phyloP scores from a whole-genome alignment of 2,113 vertebrate genomes.

The Paralichthys olivaceus region DNA sequence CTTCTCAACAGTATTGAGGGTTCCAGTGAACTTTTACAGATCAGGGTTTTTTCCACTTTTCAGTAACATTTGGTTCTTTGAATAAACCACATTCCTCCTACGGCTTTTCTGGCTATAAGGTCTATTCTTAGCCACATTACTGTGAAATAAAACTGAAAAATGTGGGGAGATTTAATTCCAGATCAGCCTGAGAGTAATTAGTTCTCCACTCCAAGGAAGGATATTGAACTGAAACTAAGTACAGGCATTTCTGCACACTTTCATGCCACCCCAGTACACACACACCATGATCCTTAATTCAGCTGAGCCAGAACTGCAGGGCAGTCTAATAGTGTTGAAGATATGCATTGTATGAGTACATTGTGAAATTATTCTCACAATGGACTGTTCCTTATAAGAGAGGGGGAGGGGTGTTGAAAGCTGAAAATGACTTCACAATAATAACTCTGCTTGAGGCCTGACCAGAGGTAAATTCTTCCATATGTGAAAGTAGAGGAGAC shows the following conservation, averaged over 20 bases:
- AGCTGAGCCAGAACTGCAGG: not conserved
- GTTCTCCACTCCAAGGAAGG: constrained; percentile 32
- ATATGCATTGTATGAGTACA: not conserved
- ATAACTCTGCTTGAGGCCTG: constrained; percentile 39
- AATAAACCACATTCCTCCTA: constrained; percentile 60
- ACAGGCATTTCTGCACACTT: not conserved
- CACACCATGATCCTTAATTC: not conserved
- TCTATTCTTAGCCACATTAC: constrained; percentile 60
- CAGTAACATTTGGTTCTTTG: constrained; percentile 26
- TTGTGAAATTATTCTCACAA: not conserved
- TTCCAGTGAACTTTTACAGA: constrained; percentile 28
- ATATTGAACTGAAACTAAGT: not conserved
- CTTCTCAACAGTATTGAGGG: not conserved
- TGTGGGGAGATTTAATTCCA: constrained; percentile 56
- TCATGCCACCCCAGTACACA: not conserved
- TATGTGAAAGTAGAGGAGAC: constrained; percentile 46
- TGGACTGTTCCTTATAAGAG: not conserved
- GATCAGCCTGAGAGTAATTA: constrained; percentile 42
- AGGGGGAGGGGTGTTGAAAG: not conserved
- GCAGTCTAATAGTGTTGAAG: not conserved
- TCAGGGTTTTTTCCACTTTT: constrained; percentile 24
- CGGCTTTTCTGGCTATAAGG: constrained; percentile 23
- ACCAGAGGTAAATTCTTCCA: constrained; percentile 63
- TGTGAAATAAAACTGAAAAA: constrained; percentile 64
- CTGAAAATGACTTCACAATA: constrained; percentile 37